Conservation (phyloP, 2,113 vertebrate genomes). For the Syngnathus scovelli region DNA sequence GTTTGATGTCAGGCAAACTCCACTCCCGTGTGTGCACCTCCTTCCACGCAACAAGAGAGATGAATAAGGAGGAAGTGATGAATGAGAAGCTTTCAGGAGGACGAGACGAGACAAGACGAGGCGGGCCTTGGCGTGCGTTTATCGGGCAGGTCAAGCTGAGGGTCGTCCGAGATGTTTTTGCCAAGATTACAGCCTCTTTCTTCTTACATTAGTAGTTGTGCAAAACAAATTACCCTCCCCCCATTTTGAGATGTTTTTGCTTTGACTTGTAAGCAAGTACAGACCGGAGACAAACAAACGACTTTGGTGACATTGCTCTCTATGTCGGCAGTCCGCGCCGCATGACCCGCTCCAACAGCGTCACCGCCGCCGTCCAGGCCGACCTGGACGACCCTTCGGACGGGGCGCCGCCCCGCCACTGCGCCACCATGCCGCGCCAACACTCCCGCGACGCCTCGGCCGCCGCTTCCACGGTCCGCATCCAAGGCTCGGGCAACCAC, state of each 20-base stretch:
- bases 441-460: constrained; percentile 79
- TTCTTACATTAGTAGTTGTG: neutral
- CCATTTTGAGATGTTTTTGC: too few species aligned
- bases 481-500: constrained; percentile 96
- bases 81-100: constrained; percentile 32
- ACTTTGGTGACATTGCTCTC: neutral
- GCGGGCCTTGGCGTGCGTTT: constrained; percentile 15
- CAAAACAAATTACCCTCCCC: neutral
- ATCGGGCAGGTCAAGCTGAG: constrained; percentile 37
- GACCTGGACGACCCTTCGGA: constrained; percentile 66
- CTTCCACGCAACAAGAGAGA: constrained; percentile 43
- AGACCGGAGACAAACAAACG: too few species aligned
- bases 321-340: constrained; percentile 48
- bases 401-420: constrained; percentile 49
- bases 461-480: constrained; percentile 90
- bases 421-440: constrained; percentile 80
- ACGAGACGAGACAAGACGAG: constrained; percentile 19
- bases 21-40: constrained; percentile 42
- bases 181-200: neutral
- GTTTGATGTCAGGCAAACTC: constrained; percentile 52
- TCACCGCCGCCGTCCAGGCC: constrained; percentile 87
- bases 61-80: constrained; percentile 48
- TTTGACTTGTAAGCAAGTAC: too few species aligned
- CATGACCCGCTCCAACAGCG: constrained; percentile 72
- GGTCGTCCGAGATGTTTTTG: constrained; percentile 9